Evolutionary conservation across 2,888 invertebrate genomes (phyloP), one percentile per base, ranked within the genome.

Genomic region (Agelastica alni): DNA sequence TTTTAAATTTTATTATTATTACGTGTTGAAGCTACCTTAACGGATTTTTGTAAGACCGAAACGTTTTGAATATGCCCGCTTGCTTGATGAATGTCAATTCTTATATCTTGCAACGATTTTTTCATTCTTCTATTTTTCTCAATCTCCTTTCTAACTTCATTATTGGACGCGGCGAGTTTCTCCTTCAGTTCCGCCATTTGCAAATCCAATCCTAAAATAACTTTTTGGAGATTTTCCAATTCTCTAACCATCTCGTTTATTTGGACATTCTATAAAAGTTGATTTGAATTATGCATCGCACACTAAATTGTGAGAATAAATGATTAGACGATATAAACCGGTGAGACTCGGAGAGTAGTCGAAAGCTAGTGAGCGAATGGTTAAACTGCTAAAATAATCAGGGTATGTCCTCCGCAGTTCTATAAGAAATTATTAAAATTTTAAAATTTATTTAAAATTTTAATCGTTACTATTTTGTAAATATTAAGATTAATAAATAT

Each of bases 161-260:
- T 83, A 63, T 88, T 87, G 1, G 87, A 83, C 1, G 88, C 87
- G 2, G 77, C 71, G 48, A 92, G 78, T 74, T 93, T 94, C 70
- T 92, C 92, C 52, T 85, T 83, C 51, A 91, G 76, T 72, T 91
- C 90, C 58, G 80, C 82, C 59, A 92, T 81, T 74, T 91, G 88
- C 54, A 91, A 78, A 70, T 92, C 90, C 75, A 81, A 62, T 74
- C 77, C 68, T 41, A 73, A 79, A 71, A 89, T 91, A 67, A 84
- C 84, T 73, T 88, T 88, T 73, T 91, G 86, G 58, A 93, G 83
- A 65, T 83, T 85, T 70, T 90, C 88, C 69, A 93, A 75, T 65
- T 93, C 92, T 34, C 84, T 84, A 73, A 94, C 93, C 88, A 94
- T 88, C 75, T 89, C 87, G 41, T 82, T 80, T 44, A 91, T 91